Evolutionary conservation across 2,797 vertebrate species (phyloP).

Genomic region (Caiman crocodilus): DNA sequence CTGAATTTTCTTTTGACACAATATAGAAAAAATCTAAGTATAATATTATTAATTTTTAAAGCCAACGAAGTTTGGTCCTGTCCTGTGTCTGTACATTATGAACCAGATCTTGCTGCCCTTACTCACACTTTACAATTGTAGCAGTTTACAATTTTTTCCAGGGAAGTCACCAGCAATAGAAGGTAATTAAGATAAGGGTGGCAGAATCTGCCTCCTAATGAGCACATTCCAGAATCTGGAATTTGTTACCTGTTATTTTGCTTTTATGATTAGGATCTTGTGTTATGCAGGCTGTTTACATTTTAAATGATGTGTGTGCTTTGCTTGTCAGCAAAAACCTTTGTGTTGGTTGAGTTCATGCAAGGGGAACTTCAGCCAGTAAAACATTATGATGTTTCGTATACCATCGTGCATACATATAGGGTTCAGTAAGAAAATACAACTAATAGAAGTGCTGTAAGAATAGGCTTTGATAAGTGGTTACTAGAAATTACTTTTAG

Average conservation of each 20-base stretch:
- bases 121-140: background rate
- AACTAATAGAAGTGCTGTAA: background rate
- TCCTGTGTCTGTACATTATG: background rate
- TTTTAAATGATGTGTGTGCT: background rate
- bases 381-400: too few relatives aligned
- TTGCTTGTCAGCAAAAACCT: background rate
- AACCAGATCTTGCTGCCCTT: background rate
- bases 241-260: background rate
- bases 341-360: background rate
- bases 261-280: background rate
- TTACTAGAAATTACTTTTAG: too few relatives aligned
- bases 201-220: background rate
- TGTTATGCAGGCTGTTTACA: background rate
- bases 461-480: background rate
- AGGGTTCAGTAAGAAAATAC: background rate
- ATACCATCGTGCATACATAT: background rate
- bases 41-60: too few relatives aligned
- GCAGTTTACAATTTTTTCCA: background rate
- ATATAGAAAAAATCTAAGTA: too few relatives aligned
- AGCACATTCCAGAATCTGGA: background rate
- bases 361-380: too few relatives aligned
- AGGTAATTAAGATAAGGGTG: background rate
- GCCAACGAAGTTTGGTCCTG: too few relatives aligned
- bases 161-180: background rate
- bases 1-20: too few relatives aligned